phyloP scores from a whole-genome alignment of 2,797 vertebrate species.

The Sardinella longiceps region DNA sequence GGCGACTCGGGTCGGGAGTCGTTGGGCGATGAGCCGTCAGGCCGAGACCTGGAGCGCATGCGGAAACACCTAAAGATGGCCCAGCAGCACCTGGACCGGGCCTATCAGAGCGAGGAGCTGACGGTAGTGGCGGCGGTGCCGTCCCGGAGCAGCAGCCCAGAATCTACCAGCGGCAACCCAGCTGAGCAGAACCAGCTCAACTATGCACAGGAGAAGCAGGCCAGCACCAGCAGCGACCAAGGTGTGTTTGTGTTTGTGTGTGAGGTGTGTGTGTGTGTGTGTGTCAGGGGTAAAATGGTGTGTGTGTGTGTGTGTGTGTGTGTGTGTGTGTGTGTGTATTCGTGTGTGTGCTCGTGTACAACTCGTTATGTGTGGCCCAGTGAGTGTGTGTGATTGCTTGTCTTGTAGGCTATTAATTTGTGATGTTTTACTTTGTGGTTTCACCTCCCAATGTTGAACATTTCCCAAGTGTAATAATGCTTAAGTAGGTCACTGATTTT shows the following conservation, averaged over 20 bases:
- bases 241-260: background rate
- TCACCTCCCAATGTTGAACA: background rate
- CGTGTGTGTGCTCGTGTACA: too few species aligned
- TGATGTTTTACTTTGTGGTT: background rate
- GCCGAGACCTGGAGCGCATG: constrained; percentile 77
- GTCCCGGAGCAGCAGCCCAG: constrained; percentile 83
- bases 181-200: constrained; percentile 89
- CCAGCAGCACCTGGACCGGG: constrained; percentile 85
- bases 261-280: background rate
- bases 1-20: constrained; percentile 66
- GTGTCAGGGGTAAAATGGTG: too few species aligned
- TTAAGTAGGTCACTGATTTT: background rate
- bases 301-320: background rate
- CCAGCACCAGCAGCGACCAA: constrained; percentile 65
- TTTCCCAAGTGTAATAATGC: background rate
- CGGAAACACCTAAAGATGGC: constrained; percentile 84
- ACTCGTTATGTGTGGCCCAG: background rate
- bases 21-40: constrained; percentile 67
- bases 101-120: constrained; percentile 74
- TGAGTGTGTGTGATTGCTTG: background rate
- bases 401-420: background rate
- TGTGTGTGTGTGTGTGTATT: background rate
- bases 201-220: constrained; percentile 85
- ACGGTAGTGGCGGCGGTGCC: constrained; percentile 50
- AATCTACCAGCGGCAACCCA: constrained; percentile 76